phyloP scores from a whole-genome alignment of 2,888 invertebrate species.

The Phengaris arion region DNA sequence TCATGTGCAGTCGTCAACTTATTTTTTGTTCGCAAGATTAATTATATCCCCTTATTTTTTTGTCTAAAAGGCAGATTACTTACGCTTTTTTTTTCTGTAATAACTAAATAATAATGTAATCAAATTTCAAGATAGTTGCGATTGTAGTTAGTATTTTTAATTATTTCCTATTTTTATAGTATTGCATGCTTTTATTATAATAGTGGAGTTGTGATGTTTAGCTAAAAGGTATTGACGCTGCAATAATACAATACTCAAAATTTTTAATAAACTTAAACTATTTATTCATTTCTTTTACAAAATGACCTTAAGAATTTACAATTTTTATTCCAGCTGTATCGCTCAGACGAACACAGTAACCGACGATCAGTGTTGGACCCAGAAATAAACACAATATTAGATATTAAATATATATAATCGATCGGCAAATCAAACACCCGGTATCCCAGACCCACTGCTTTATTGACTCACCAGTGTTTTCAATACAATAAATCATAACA shows the following conservation, averaged over 20 bases:
- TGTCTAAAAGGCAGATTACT: no score
- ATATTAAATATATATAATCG: constrained; percentile 44
- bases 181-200: background rate
- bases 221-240: constrained; percentile 37
- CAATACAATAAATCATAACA: constrained; percentile 79
- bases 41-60: no score
- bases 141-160: no score
- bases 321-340: constrained; percentile 61
- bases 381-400: constrained; percentile 64
- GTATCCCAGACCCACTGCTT: constrained; percentile 79
- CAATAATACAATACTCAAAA: constrained; percentile 63
- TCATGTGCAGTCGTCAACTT: no score
- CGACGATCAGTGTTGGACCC: constrained; percentile 65
- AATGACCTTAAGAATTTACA: constrained; percentile 74
- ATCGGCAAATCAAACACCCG: constrained; percentile 72
- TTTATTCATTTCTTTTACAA: constrained; percentile 76
- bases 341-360: constrained; percentile 56
- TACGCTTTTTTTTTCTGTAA: no score
- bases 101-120: no score
- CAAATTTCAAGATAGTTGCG: no score
- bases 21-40: no score
- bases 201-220: background rate
- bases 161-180: no score
- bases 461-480: constrained; percentile 79
- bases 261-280: constrained; percentile 75